phyloP scores from a whole-genome alignment of 2,797 vertebrate species.

The Ctenopoma kingsleyae region DNA sequence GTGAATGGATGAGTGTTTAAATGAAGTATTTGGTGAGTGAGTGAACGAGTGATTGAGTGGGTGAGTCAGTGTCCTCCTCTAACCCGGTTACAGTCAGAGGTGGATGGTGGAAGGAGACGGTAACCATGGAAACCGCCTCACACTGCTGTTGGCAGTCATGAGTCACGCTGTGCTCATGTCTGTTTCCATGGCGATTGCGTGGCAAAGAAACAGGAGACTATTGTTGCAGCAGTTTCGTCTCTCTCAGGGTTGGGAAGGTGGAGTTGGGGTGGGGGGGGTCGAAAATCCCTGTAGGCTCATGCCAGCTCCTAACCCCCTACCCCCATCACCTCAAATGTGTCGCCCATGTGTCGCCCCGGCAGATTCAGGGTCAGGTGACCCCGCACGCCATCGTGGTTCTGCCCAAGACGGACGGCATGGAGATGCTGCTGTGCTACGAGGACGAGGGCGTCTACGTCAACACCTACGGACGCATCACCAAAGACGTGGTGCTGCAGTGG shows the following conservation, averaged over 20 bases:
- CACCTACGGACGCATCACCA: constrained; percentile 98
- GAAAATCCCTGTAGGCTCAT: constrained; percentile 26
- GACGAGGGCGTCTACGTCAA: constrained; percentile 98
- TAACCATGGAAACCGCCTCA: constrained; percentile 65
- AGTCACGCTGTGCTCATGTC: constrained; percentile 57
- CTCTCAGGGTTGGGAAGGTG: constrained; percentile 58
- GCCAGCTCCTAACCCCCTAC: constrained; percentile 54
- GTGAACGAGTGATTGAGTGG: not conserved
- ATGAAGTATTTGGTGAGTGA: not conserved
- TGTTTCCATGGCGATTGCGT: constrained; percentile 63
- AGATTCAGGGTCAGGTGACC: constrained; percentile 99
- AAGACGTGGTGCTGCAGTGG: constrained; percentile 99
- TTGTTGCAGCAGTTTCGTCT: constrained; percentile 87
- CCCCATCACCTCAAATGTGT: constrained; percentile 47
- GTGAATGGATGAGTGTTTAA: not conserved
- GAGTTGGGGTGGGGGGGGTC: constrained; percentile 25
- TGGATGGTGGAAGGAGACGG: constrained; percentile 34
- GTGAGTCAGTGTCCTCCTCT: constrained; percentile 45
- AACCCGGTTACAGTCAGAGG: constrained; percentile 58
- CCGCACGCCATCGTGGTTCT: constrained; percentile 99
- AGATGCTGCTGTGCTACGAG: constrained; percentile 99
- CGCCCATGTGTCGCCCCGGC: constrained; percentile 71
- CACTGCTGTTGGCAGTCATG: constrained; percentile 47
- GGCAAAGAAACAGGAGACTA: constrained; percentile 67
- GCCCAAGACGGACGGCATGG: constrained; percentile 99